Evolutionary conservation across 2,797 vertebrate genomes (phyloP).

Genomic region (Gephyroberyx darwinii): DNA sequence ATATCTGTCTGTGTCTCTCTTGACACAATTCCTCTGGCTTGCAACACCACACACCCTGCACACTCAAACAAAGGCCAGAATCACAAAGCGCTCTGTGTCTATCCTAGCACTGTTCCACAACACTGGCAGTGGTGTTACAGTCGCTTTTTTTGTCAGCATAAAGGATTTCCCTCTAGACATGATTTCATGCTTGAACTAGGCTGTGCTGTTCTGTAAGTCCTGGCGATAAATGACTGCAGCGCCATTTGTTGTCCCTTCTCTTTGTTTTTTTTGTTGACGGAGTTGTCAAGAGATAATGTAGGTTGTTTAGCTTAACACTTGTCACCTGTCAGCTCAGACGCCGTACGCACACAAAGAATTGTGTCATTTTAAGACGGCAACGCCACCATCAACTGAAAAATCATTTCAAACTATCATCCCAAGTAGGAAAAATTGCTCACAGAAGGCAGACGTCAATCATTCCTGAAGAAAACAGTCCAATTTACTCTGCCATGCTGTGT

Average conservation of each 20-base stretch:
- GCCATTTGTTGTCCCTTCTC: slow-evolving; percentile 47
- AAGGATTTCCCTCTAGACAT: slow-evolving; percentile 46
- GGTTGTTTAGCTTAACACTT: slow-evolving; percentile 56
- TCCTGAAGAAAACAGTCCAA: slow-evolving; percentile 61
- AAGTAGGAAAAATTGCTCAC: slow-evolving; percentile 44
- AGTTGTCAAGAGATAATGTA: slow-evolving; percentile 55
- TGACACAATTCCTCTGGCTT: slow-evolving; percentile 23
- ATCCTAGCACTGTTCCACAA: slow-evolving; percentile 6
- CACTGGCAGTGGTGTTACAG: background rate
- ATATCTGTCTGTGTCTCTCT: slow-evolving; percentile 5
- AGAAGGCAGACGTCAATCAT: slow-evolving; percentile 63
- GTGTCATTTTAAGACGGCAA: slow-evolving; percentile 39
- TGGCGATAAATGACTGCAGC: slow-evolving; percentile 52
- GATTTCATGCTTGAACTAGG: slow-evolving; percentile 56
- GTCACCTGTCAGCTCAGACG: slow-evolving; percentile 62
- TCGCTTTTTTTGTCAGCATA: slow-evolving; percentile 10
- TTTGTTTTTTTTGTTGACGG: slow-evolving; percentile 48
- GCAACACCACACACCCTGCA: slow-evolving; percentile 8
- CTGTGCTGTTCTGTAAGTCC: slow-evolving; percentile 36
- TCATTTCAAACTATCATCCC: slow-evolving; percentile 48
- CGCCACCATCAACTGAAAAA: slow-evolving; percentile 15
- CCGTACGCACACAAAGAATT: slow-evolving; percentile 18
- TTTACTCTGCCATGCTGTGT: slow-evolving; percentile 46
- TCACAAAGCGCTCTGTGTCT: slow-evolving; percentile 15
- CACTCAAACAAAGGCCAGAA: slow-evolving; percentile 21